phyloP scores from a whole-genome alignment of 2,888 invertebrate species.

The Drosophila tanythrix region DNA sequence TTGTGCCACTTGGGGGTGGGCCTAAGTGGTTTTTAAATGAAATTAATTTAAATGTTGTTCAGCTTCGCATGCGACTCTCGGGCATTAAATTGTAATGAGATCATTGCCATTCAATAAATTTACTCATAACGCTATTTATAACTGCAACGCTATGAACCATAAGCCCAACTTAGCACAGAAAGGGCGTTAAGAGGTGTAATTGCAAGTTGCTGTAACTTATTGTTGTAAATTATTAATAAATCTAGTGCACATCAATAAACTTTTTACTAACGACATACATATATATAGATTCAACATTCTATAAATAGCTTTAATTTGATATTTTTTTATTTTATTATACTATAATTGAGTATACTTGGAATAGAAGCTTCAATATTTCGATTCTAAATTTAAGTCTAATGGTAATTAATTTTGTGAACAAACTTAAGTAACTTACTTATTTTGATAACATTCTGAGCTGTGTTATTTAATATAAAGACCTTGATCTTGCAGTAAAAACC shows the following conservation, averaged over 20 bases:
- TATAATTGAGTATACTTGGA: background rate
- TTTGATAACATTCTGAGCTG: background rate
- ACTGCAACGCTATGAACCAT: conserved; percentile 58
- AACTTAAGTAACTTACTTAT: background rate
- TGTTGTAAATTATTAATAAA: background rate
- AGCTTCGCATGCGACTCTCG: conserved; percentile 30
- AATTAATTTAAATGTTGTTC: conserved; percentile 74
- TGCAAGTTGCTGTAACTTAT: conserved; percentile 18
- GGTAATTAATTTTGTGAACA: too few species aligned
- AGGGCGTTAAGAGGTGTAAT: conserved; percentile 49
- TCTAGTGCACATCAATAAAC: background rate
- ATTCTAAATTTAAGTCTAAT: background rate
- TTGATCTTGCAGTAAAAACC: conserved; percentile 24
- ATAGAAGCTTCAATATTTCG: background rate
- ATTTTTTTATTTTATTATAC: background rate
- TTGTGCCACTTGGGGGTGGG: conserved; percentile 74
- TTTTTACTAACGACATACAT: background rate
- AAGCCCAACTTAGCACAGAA: conserved; percentile 40
- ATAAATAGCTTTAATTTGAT: background rate
- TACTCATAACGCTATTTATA: conserved; percentile 73
- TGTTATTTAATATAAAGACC: conserved; percentile 3
- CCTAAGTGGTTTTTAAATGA: conserved; percentile 80
- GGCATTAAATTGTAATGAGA: conserved; percentile 75
- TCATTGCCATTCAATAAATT: conserved; percentile 75
- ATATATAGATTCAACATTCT: background rate